Percentiles rank a stretch among this genome's conserved stretches.
Evolutionary conservation across 2,888 invertebrate species (phyloP).

Genomic region (Homarus gammarus): DNA sequence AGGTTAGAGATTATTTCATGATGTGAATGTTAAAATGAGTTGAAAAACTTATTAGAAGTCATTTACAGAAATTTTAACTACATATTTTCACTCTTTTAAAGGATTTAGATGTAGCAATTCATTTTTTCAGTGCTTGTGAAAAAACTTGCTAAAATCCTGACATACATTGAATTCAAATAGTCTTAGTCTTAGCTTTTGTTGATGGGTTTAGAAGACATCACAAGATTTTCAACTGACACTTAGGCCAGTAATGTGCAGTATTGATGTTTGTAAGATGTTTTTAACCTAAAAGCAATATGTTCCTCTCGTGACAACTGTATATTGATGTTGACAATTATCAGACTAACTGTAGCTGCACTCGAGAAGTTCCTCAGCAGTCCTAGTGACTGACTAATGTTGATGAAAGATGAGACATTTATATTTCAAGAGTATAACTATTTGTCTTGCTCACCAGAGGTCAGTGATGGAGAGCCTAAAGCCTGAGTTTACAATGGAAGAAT

Average conservation of each 20-base stretch:
- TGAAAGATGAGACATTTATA: background rate
- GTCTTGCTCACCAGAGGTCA: background rate
- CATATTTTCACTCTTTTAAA: background rate
- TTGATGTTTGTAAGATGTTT: slow-evolving; percentile 38
- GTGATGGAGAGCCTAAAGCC: background rate
- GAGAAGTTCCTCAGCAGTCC: background rate
- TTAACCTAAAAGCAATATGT: background rate
- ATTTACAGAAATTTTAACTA: background rate
- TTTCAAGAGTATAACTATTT: background rate
- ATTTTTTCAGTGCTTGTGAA: background rate
- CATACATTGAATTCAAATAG: background rate
- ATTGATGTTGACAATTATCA: background rate
- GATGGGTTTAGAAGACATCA: background rate
- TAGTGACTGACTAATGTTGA: background rate
- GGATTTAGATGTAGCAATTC: background rate
- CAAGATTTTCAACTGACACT: background rate
- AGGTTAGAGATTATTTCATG: background rate
- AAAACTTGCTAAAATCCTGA: background rate
- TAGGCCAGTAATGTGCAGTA: slow-evolving; percentile 7
- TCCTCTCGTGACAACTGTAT: background rate
- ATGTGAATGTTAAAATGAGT: background rate
- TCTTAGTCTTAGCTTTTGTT: background rate
- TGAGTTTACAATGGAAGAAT: background rate
- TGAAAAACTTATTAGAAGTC: background rate
- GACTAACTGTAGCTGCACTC: background rate